These are phyloP conservation scores for Nomada flava DNA, from an alignment of 2,888 invertebrate genomes.

Conservation along the genomic window DNA sequence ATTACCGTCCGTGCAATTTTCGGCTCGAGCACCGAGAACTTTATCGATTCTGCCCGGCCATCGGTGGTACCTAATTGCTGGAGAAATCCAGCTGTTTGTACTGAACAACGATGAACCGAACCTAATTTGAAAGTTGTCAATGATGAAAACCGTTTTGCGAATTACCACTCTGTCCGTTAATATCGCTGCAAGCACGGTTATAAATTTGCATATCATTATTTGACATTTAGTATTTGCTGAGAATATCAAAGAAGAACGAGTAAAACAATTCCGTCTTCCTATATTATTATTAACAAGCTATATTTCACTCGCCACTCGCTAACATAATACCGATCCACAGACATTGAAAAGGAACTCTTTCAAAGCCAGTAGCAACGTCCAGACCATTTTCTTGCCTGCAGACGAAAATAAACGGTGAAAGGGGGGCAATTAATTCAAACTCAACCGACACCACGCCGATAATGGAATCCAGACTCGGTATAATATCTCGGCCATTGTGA, in stretches of 20 bases:
- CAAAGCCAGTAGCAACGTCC: no score
- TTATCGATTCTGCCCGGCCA: constrained; percentile 12
- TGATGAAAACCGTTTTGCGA: not conserved
- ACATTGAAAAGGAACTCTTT: no score
- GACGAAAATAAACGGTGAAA: no score
- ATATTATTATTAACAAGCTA: no score
- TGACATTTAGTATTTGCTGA: no score
- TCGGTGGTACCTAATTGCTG: constrained; percentile 6
- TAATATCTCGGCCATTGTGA: constrained; percentile 26
- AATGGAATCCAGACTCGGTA: constrained; percentile 46
- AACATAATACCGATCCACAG: no score
- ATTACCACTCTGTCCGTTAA: not conserved
- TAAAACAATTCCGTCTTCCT: no score
- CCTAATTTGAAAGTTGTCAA: constrained; percentile 17
- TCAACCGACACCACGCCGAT: constrained; percentile 7
- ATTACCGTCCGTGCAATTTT: constrained; percentile 45
- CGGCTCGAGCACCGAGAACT: constrained; percentile 23
- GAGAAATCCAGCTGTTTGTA: constrained; percentile 10
- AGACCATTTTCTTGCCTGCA: no score
- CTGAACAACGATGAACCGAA: not conserved
- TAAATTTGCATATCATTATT: no score
- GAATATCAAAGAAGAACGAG: no score
- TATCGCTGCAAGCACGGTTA: no score
- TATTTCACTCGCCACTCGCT: no score
- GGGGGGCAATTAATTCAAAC: constrained; percentile 7